These are phyloP conservation scores for Cantharis flavilabris DNA, from an alignment of 2,888 invertebrate species.

Conservation along the genomic window DNA sequence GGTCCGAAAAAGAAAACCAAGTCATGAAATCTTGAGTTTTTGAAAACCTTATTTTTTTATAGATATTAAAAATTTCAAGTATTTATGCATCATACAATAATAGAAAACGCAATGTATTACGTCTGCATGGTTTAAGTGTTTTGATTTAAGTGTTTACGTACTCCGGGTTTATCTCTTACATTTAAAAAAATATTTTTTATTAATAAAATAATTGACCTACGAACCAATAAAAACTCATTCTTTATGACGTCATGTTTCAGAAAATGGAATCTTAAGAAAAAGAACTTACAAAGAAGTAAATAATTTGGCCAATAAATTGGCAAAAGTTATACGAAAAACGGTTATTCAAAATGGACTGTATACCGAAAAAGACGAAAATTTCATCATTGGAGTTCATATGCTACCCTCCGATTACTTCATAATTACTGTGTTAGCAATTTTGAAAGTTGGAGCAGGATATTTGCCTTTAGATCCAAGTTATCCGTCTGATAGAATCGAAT, in stretches of 20 bases:
- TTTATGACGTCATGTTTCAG: constrained; percentile 30
- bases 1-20: too few relatives aligned
- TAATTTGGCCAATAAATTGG: constrained; percentile 61
- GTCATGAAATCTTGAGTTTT: too few relatives aligned
- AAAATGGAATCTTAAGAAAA: constrained; percentile 38
- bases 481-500: constrained; percentile 73
- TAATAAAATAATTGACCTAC: neutral
- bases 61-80: too few relatives aligned
- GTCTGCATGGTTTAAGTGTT: neutral
- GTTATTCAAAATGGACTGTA: constrained; percentile 51
- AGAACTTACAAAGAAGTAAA: constrained; percentile 63
- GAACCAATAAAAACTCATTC: neutral
- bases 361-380: constrained; percentile 70
- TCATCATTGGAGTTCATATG: constrained; percentile 78
- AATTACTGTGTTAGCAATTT: constrained; percentile 69
- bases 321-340: constrained; percentile 58
- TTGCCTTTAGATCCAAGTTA: constrained; percentile 77
- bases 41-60: too few relatives aligned
- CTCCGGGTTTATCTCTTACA: neutral
- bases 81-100: neutral
- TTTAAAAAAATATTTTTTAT: neutral
- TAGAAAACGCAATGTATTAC: neutral
- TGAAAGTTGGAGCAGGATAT: constrained; percentile 85
- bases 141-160: neutral
- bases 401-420: constrained; percentile 73